Base-by-base conservation (phyloP, 2,888 invertebrate genomes). In the Megastigmus dorsalis region DNA sequence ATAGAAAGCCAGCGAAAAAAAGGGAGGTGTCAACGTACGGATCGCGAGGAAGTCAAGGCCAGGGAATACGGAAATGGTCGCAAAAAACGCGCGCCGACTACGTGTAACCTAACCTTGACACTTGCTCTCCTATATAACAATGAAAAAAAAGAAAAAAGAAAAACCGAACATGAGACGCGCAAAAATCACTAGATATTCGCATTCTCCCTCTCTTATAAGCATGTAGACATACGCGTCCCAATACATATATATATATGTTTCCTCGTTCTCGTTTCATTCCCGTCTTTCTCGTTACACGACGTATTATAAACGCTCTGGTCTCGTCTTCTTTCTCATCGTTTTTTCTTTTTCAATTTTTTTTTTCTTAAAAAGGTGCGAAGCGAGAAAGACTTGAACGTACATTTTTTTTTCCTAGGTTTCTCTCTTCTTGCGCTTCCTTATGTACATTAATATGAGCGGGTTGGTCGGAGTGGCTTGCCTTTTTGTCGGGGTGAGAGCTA, bases 401-500 rank as follows among this genome's bases (percentile, higher is more conserved):
- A n/a, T n/a, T n/a, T n/a, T n/a, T n/a, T 55, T 65, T 62, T 76
- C 55, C 33, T 43, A 28, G 28, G 59, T 45, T 33, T 65, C 50
- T 55, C 30, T 62, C 30, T 52, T 28, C 15, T 20, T 26, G 54
- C 52, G 45, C 50, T 60, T 70, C 23, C 79, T 76, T 82, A 79
- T 83, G 70, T 83, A 84, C 80, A 82, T 81, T 69, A 75, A 23
- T 50, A 71, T 81, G 82, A 79, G 81, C 78, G 77, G 79, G 77
- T 74, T 74, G 75, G 77, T 80, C 76, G 77, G 79, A 79, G 76
- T 80, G 79, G 77, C 60, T 77, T 80, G 77, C 59, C 78, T 80
- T 80, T 80, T 80, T 79, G 74, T 15, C 78, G 80, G 82, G 83
- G 83, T 80, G 81, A 79, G 82, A 82, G 82, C 77, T 48, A 80